Conservation (phyloP, 2,797 vertebrate genomes). For the Onychomys torridus region DNA sequence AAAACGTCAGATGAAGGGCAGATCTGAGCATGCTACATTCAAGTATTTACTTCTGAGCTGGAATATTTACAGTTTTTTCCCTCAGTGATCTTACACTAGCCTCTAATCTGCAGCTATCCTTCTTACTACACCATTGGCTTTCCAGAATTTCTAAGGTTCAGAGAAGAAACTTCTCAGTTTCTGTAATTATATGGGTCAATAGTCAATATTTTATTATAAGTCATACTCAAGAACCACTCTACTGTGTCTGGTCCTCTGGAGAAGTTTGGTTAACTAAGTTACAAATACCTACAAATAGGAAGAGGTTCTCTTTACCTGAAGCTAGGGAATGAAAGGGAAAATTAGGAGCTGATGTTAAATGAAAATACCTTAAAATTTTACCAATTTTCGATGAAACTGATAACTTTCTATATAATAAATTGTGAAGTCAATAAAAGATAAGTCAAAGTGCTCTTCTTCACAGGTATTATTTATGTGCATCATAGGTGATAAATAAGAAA, state of each 20-base stretch:
- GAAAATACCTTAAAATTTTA: constrained; percentile 14
- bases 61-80: neutral
- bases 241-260: neutral
- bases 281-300: neutral
- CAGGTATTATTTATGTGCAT: constrained; percentile 33
- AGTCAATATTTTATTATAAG: neutral
- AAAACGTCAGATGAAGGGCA: neutral
- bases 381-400: constrained; percentile 3
- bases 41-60: neutral
- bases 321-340: neutral
- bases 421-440: neutral
- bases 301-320: constrained; percentile 4
- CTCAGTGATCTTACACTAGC: neutral
- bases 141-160: neutral
- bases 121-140: neutral
- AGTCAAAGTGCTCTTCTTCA: constrained; percentile 4
- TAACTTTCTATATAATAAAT: neutral
- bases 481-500: constrained; percentile 20
- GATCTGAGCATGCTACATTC: neutral
- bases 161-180: neutral
- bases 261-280: neutral
- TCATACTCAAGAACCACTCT: neutral
- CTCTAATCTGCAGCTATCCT: neutral
- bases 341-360: constrained; percentile 30
- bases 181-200: neutral